phyloP scores from a whole-genome alignment of 2,888 invertebrate genomes.

The Lepidochitona cinerea region DNA sequence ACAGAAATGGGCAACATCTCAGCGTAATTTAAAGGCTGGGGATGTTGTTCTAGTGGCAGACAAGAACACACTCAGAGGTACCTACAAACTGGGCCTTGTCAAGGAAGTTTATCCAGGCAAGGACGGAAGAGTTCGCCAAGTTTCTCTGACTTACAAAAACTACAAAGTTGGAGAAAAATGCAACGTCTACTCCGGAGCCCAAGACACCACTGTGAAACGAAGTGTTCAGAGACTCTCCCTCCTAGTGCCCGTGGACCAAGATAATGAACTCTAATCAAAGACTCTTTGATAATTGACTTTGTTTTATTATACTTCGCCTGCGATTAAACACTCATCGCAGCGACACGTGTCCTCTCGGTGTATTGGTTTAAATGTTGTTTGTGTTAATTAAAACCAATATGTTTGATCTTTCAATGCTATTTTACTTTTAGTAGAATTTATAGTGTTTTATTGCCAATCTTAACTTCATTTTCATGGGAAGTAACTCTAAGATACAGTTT shows the following conservation, averaged over 20 bases:
- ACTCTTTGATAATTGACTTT: too few species aligned
- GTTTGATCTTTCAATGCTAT: too few species aligned
- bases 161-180: slow-evolving; percentile 9
- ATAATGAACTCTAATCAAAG: too few species aligned
- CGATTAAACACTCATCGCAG: background rate
- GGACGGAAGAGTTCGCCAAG: background rate
- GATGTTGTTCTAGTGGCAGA: slow-evolving; percentile 9
- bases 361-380: background rate
- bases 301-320: background rate
- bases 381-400: background rate
- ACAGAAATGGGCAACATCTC: slow-evolving; percentile 1
- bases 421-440: too few species aligned
- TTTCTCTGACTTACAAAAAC: slow-evolving; percentile 8
- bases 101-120: background rate
- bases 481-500: too few species aligned
- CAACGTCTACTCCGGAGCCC: background rate
- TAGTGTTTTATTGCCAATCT: too few species aligned
- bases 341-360: background rate
- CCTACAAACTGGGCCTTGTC: background rate
- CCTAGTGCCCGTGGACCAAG: background rate
- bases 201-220: background rate
- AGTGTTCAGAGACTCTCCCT: background rate
- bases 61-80: background rate
- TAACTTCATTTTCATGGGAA: too few species aligned
- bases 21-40: slow-evolving; percentile 1